phyloP scores from a whole-genome alignment of 2,797 vertebrate genomes.

The Cheirogaleus major region DNA sequence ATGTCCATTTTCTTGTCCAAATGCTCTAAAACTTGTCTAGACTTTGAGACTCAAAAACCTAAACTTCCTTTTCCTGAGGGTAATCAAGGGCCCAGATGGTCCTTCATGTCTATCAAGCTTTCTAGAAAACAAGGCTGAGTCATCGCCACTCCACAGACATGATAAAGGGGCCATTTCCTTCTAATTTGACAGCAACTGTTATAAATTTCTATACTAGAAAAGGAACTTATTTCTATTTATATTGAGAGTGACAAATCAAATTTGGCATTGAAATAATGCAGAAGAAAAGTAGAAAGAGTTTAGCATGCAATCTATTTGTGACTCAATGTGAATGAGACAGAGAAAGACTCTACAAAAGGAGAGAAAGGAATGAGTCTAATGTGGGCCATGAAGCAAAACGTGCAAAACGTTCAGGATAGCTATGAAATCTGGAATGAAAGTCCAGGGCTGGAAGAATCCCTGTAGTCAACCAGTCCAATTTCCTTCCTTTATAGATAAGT shows the following conservation, averaged over 20 bases:
- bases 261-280: background rate
- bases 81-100: background rate
- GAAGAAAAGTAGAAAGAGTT: background rate
- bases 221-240: constrained; percentile 23
- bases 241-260: constrained; percentile 2
- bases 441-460: background rate
- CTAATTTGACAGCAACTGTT: background rate
- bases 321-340: background rate
- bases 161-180: constrained; percentile 20
- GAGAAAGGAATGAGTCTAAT: background rate
- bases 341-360: background rate
- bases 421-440: background rate
- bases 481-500: background rate
- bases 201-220: background rate
- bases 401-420: background rate
- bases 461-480: background rate
- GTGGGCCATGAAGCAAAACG: background rate
- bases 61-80: constrained; percentile 39
- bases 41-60: constrained; percentile 20
- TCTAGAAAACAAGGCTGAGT: constrained; percentile 53
- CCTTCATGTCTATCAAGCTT: background rate
- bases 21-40: background rate
- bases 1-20: constrained; percentile 2
- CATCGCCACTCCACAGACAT: background rate
- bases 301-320: background rate